Evolutionary conservation across 2,113 vertebrate species (phyloP), one percentile per base, ranked within the genome.

Genomic region (Gymnogyps californianus): DNA sequence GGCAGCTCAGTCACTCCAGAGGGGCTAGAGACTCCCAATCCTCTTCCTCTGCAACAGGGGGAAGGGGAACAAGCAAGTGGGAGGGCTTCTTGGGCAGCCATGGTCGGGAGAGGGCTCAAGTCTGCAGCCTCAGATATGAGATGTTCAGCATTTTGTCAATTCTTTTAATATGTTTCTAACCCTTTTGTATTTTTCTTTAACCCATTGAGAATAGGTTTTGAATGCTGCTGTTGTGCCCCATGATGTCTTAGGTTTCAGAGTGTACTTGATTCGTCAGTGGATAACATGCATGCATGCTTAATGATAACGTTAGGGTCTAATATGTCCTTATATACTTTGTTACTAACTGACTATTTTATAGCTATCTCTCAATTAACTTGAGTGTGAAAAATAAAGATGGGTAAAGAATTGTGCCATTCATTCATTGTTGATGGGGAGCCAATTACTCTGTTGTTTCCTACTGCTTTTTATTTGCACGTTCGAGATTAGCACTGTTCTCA

Each of bases 61-160:
- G 19, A 66, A 77, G 13, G 9, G 28, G 16, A 72, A 16, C 14
- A 54, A 87, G 15, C 11, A 62, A n/a, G 15, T 55, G 25, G 0
- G 5, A 67, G 15, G 12, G 7, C 2, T 2, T 28, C n/a, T 18
- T 8, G 1, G 16, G 25, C 40, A 83, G 28, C 51, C 17, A 0
- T 59, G 26, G 6, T 29, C 3, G 2, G 44, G 49, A 69, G 52
- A 55, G 12, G 13, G 9, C 20, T 83, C 2, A 7, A 21, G 10
- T 24, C n/a, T 79, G 34, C 57, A 80, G 36, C 49, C 71, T 86
- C 47, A 19, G 11, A 6, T 47, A 26, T 3, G 19, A 32, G 28
- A 42, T 5, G 4, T 18, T 87, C 46, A 70, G 54, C 31, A 12
- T 74, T 80, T 64, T 74, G 7, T 66, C 26, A 46, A 1, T 38